Conservation (phyloP, 2,888 invertebrate genomes). For the Dusona sp. region DNA sequence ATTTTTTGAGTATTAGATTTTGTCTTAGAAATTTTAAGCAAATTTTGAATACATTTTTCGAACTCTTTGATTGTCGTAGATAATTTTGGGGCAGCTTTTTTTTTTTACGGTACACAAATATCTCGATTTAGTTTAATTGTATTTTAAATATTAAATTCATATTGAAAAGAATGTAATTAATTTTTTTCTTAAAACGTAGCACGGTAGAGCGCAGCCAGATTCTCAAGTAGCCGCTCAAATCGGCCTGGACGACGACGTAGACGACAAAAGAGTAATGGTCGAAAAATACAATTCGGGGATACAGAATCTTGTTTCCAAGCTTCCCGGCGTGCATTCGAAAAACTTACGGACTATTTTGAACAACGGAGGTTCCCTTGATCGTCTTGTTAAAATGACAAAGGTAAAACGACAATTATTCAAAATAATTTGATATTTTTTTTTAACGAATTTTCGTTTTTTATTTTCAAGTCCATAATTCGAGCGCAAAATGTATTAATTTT, state of each 20-base stretch:
- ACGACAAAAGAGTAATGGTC: constrained; percentile 83
- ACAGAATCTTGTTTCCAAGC: constrained; percentile 92
- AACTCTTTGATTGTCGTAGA: neutral
- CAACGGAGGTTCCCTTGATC: constrained; percentile 89
- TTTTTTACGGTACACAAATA: neutral
- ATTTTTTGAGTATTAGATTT: too few species aligned
- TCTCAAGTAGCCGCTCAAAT: constrained; percentile 90
- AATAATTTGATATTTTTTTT: neutral
- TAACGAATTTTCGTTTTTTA: too few species aligned
- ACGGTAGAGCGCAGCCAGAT: constrained; percentile 93
- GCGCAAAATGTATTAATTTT: too few species aligned
- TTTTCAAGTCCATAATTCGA: too few species aligned
- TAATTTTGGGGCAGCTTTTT: neutral
- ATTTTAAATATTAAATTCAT: constrained; percentile 6
- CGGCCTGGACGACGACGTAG: constrained; percentile 88
- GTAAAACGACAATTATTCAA: constrained; percentile 81
- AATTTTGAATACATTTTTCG: neutral
- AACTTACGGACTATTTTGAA: constrained; percentile 93
- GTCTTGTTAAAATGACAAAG: constrained; percentile 87
- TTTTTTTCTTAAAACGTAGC: constrained; percentile 84
- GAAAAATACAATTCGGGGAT: constrained; percentile 91
- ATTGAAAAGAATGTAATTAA: constrained; percentile 2
- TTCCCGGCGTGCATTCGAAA: constrained; percentile 95
- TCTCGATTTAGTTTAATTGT: neutral
- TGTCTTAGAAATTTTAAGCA: neutral